Evolutionary conservation across 2,888 invertebrate species (phyloP).

Genomic region (Drosophila quinaria): DNA sequence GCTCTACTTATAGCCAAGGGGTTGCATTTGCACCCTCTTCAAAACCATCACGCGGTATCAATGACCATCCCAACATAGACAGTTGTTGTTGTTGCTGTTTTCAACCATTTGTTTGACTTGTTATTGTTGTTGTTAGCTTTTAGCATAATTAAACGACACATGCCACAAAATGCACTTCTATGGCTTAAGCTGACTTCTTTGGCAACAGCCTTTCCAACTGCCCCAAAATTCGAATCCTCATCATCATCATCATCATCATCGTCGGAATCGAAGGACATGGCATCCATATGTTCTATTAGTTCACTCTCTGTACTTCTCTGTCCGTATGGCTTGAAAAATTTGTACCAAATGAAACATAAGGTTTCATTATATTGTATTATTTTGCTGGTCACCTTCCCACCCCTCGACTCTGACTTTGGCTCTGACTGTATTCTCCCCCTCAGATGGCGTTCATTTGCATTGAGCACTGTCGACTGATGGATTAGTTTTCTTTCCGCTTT

Average conservation of each 20-base stretch:
- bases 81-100: slow-evolving; percentile 33
- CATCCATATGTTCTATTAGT: slow-evolving; percentile 83
- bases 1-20: slow-evolving; percentile 61
- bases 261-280: slow-evolving; percentile 75
- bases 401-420: not conserved
- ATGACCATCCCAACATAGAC: slow-evolving; percentile 65
- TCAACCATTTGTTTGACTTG: slow-evolving; percentile 65
- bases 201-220: slow-evolving; percentile 10
- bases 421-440: not conserved
- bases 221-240: slow-evolving; percentile 22
- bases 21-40: slow-evolving; percentile 68
- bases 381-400: slow-evolving; percentile 25
- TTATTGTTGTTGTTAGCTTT: slow-evolving; percentile 82
- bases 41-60: slow-evolving; percentile 54
- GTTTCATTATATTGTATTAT: slow-evolving; percentile 65
- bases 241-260: slow-evolving; percentile 33
- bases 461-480: slow-evolving; percentile 58
- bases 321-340: slow-evolving; percentile 70
- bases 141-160: slow-evolving; percentile 86
- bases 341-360: slow-evolving; percentile 72
- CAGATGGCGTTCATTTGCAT: slow-evolving; percentile 57
- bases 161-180: slow-evolving; percentile 84
- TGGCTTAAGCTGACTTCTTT: slow-evolving; percentile 61
- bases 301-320: slow-evolving; percentile 16
- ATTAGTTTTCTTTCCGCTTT: slow-evolving; percentile 57